These are phyloP conservation scores for Pseudococcus longispinus DNA, from an alignment of 2,888 invertebrate species.

Conservation along the genomic window DNA sequence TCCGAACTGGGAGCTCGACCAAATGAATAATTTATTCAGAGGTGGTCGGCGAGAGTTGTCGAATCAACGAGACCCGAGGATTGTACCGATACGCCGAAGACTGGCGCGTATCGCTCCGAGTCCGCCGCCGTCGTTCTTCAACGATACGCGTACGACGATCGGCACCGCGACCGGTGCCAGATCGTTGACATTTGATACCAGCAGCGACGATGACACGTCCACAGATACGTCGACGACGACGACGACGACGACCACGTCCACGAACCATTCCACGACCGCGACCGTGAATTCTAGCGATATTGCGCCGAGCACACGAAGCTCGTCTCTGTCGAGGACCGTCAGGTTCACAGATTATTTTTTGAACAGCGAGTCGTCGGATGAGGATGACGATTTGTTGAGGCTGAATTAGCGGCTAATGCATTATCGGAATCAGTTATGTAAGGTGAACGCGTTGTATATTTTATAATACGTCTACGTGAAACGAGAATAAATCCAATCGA, in stretches of 20 bases:
- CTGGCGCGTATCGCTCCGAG: conserved; percentile 8
- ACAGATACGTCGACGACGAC: neutral
- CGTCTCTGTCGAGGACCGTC: neutral
- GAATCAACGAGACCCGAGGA: conserved; percentile 1
- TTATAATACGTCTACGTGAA: neutral
- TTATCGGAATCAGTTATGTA: neutral
- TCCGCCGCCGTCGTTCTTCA: neutral
- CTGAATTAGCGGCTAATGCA: neutral
- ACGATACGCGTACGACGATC: neutral
- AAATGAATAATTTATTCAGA: conserved; percentile 5
- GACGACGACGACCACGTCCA: neutral
- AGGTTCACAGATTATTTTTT: neutral
- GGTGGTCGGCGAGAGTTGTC: conserved; percentile 17
- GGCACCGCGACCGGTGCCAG: neutral
- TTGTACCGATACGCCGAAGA: conserved; percentile 15
- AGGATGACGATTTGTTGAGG: conserved; percentile 30
- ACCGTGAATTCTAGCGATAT: neutral
- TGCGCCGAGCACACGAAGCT: neutral
- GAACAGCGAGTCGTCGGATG: conserved; percentile 14
- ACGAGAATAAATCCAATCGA: neutral
- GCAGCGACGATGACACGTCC: conserved; percentile 6
- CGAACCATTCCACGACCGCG: neutral
- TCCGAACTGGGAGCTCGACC: conserved; percentile 31
- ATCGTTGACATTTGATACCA: neutral
- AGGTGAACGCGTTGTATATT: neutral